These are phyloP conservation scores for Sapayoa aenigma DNA, from an alignment of 2,113 vertebrate genomes.

Conservation along the genomic window DNA sequence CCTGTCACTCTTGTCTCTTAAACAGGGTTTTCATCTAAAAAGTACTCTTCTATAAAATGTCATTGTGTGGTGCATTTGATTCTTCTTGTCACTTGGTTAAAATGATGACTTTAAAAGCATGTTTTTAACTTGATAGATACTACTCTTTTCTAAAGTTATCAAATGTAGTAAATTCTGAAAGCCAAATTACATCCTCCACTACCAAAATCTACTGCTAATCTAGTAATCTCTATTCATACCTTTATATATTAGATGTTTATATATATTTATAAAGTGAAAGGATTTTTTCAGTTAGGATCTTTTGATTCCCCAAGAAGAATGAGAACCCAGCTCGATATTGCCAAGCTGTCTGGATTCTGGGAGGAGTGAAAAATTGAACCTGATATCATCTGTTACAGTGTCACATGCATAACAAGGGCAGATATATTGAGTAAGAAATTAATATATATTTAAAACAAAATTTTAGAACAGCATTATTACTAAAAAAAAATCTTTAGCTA, in stretches of 20 bases:
- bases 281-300: neutral
- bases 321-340: neutral
- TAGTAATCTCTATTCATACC: neutral
- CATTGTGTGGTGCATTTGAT: neutral
- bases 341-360: neutral
- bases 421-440: neutral
- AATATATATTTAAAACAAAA: neutral
- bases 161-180: neutral
- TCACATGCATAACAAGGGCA: neutral
- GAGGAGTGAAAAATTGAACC: neutral
- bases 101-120: neutral
- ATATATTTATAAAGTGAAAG: neutral
- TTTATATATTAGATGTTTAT: neutral
- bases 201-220: neutral
- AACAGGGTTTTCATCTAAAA: neutral
- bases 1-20: slow-evolving; percentile 17
- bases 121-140: neutral
- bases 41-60: neutral
- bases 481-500: neutral
- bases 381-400: neutral
- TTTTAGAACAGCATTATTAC: neutral
- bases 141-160: neutral
- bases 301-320: neutral
- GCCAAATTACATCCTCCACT: neutral
- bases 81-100: neutral